Conservation (phyloP, 2,888 invertebrate genomes). For the Noctua comes region DNA sequence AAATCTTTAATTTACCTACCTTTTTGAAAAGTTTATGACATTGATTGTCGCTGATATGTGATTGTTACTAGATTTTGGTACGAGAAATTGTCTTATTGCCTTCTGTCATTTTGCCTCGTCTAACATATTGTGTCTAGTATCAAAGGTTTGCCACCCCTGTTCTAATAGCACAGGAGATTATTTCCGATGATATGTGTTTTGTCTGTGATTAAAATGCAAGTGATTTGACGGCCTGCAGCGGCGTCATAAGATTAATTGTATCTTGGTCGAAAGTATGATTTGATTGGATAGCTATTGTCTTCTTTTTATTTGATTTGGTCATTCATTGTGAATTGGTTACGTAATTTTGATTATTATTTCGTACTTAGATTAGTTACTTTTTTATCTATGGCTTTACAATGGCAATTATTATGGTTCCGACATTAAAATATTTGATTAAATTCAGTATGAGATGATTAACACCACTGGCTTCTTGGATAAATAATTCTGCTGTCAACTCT, state of each 20-base stretch:
- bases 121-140: neutral
- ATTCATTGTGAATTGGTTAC: slow-evolving; percentile 32
- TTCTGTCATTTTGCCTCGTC: neutral
- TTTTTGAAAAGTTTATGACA: neutral
- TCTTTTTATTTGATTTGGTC: slow-evolving; percentile 23
- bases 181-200: slow-evolving; percentile 58
- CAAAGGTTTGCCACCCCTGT: slow-evolving; percentile 15
- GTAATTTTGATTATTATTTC: slow-evolving; percentile 40
- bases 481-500: neutral
- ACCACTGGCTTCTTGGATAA: neutral
- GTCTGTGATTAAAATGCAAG: slow-evolving; percentile 47
- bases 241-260: slow-evolving; percentile 59
- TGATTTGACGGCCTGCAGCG: slow-evolving; percentile 57
- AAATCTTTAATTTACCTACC: neutral
- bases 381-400: neutral
- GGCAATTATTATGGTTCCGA: neutral
- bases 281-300: slow-evolving; percentile 37
- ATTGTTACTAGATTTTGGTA: neutral
- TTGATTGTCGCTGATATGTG: neutral
- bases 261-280: slow-evolving; percentile 41
- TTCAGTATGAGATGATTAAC: neutral
- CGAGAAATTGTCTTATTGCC: neutral
- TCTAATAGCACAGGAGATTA: slow-evolving; percentile 51
- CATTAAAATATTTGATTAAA: neutral
- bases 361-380: slow-evolving; percentile 17